These are phyloP conservation scores for Oreocharis arfaki DNA, from an alignment of 2,113 vertebrate species.

Conservation along the genomic window DNA sequence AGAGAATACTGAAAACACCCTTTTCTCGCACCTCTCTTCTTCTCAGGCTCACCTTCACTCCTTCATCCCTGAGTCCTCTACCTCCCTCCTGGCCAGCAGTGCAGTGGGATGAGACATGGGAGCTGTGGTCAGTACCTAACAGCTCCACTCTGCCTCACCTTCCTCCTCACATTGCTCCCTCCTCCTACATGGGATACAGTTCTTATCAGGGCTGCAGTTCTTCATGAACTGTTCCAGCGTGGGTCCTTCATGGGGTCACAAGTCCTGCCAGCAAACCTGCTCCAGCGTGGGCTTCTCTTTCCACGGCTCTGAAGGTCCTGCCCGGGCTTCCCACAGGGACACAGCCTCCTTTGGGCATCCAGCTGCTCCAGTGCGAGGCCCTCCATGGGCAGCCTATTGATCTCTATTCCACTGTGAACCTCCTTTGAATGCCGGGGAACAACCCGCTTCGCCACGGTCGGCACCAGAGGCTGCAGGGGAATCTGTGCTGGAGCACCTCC, in stretches of 20 bases:
- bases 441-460: background rate
- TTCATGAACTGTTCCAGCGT: background rate
- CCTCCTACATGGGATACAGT: background rate
- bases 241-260: background rate
- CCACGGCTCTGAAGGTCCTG: background rate
- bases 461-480: background rate
- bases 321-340: background rate
- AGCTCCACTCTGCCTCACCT: background rate
- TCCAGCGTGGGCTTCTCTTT: background rate
- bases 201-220: background rate
- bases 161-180: background rate
- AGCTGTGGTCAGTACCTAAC: background rate
- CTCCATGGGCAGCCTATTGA: background rate
- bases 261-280: background rate
- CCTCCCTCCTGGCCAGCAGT: background rate
- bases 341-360: background rate
- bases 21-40: background rate
- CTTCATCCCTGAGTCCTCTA: background rate
- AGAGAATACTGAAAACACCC: background rate
- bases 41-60: background rate
- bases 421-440: background rate
- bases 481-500: background rate
- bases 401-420: background rate
- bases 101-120: background rate
- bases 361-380: background rate